phyloP scores from a whole-genome alignment of 2,113 vertebrate species.

The Amblyopsis rosae region DNA sequence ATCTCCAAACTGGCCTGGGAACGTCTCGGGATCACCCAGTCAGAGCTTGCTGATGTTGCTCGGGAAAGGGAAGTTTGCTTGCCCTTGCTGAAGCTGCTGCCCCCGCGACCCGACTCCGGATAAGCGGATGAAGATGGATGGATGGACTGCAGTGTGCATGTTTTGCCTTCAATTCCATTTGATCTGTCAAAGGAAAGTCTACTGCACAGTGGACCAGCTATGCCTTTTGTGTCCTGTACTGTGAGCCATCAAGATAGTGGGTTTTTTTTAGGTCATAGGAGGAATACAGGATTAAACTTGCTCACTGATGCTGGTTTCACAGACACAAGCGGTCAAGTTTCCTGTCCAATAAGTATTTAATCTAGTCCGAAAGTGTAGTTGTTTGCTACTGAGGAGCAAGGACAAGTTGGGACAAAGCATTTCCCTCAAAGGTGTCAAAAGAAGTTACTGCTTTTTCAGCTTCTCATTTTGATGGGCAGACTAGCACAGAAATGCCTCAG shows the following conservation, averaged over 20 bases:
- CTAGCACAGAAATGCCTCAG: neutral
- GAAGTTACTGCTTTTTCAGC: neutral
- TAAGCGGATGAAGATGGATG: too few relatives aligned
- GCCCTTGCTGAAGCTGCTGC: too few relatives aligned
- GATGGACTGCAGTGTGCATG: too few relatives aligned
- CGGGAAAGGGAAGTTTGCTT: too few relatives aligned
- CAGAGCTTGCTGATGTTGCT: too few relatives aligned
- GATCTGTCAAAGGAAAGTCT: too few relatives aligned
- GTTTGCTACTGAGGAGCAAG: constrained; percentile 47
- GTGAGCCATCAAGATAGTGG: constrained; percentile 33
- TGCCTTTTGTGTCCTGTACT: constrained; percentile 35
- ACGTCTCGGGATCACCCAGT: too few relatives aligned
- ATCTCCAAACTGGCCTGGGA: too few relatives aligned
- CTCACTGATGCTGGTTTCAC: constrained; percentile 59
- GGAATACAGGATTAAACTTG: constrained; percentile 62
- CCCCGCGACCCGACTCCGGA: too few relatives aligned
- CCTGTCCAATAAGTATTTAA: constrained; percentile 44
- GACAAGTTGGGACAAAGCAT: constrained; percentile 3
- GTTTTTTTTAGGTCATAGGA: constrained; percentile 48
- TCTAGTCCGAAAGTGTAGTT: constrained; percentile 28
- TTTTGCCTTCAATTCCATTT: too few relatives aligned
- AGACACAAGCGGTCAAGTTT: constrained; percentile 31
- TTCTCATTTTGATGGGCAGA: neutral
- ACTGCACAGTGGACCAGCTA: constrained; percentile 38
- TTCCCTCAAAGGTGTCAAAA: neutral